phyloP scores from a whole-genome alignment of 2,797 vertebrate species.

The Lutjanus campechanus region DNA sequence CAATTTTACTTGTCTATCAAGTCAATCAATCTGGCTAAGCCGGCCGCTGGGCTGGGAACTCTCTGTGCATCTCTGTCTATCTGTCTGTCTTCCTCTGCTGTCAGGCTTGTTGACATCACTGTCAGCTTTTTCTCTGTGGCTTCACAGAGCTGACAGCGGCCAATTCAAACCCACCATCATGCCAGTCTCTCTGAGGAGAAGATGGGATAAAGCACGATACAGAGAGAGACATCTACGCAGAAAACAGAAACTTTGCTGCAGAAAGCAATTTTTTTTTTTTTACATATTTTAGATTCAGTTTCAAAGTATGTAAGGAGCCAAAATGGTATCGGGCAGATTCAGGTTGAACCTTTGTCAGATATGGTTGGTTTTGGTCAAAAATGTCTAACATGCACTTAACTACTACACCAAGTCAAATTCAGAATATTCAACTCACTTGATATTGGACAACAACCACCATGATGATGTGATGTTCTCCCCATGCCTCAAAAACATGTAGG shows the following conservation, averaged over 20 bases:
- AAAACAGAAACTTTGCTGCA: slow-evolving; percentile 23
- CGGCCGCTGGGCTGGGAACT: slow-evolving; percentile 32
- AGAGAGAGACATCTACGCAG: slow-evolving; percentile 19
- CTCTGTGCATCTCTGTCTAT: slow-evolving; percentile 36
- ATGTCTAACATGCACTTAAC: background rate
- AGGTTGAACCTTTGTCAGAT: background rate
- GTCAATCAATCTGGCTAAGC: slow-evolving; percentile 29
- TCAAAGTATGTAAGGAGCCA: background rate
- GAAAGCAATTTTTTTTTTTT: background rate
- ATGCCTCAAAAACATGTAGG: no score
- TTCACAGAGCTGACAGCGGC: slow-evolving; percentile 50
- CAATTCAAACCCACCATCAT: slow-evolving; percentile 48
- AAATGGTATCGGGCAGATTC: background rate
- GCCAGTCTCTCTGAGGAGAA: slow-evolving; percentile 45
- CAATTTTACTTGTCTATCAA: slow-evolving; percentile 43
- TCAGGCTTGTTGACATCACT: slow-evolving; percentile 62
- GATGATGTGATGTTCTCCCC: no score
- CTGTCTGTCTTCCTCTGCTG: slow-evolving; percentile 49
- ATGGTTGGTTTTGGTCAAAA: background rate
- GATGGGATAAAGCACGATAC: slow-evolving; percentile 20
- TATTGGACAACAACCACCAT: background rate
- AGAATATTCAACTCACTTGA: background rate
- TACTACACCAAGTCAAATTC: background rate
- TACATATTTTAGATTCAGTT: background rate
- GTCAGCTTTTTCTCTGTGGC: slow-evolving; percentile 61